Base-by-base conservation (phyloP, 2,113 vertebrate species). In the Emydocephalus ijimae region DNA sequence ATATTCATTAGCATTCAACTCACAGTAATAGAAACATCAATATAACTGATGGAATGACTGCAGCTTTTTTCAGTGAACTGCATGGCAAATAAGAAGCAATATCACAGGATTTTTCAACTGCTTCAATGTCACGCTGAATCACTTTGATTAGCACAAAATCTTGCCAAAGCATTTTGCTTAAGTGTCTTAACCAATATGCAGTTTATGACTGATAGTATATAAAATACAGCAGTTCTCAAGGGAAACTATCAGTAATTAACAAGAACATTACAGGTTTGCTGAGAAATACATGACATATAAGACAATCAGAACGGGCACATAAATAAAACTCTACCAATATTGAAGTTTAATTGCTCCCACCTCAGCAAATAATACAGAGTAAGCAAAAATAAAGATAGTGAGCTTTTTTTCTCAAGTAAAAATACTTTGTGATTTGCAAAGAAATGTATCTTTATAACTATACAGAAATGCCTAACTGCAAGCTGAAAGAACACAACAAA, bases 1-100 rank as follows among this genome's bases (percentile, higher is more conserved):
- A 50, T 10, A 11, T 89, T 91, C 43, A 85, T 89, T 92, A 59
- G 85, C 29, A 92, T 92, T 92, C 87, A 34, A 12, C 23, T 89
- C 92, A 85, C 69, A 50, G 24, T 64, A 88, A 54, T 9, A n/a
- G 57, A 69, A 69, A 88, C 11, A 69, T 45, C 87, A 85, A 89
- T 85, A 56, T 20, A 88, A 89, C 12, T 21, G 34, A 88, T 54
- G 59, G 45, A 88, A 92, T 43, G 48, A 88, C 20, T 48, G 55
- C 34, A 52, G 59, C 50, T 88, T 52, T 52, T 56, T 89, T 85
- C 39, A 85, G 29, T 50, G 43, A n/a, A 50, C 24, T 52, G 6
- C 34, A 45, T 43, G 64, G n/a, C 61, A 92, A 8, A 86, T 61
- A 39, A 59, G 4, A 29, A 91, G 55, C 55, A 59, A 87, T 59